These are phyloP conservation scores for Listronotus oregonensis DNA, from an alignment of 1,140 invertebrate genomes.

Conservation along the genomic window DNA sequence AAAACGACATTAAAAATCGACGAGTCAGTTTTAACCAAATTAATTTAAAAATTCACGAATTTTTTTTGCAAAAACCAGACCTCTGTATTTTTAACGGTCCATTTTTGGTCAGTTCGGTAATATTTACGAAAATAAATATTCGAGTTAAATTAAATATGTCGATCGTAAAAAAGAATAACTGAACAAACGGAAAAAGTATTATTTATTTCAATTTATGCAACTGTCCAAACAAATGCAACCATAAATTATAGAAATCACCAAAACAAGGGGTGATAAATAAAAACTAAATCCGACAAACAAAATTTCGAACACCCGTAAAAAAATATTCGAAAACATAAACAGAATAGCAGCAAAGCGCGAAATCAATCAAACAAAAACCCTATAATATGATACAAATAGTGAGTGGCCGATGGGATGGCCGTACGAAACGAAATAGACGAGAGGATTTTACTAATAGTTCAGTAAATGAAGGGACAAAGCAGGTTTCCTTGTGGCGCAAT, in stretches of 20 bases:
- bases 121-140: slow-evolving; percentile 29
- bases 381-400: slow-evolving; percentile 41
- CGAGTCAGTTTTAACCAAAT: no score
- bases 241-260: slow-evolving; percentile 46
- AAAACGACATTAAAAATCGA: no score
- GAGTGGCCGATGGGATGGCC: slow-evolving; percentile 2
- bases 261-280: slow-evolving; percentile 43
- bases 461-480: no score
- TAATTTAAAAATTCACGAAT: no score
- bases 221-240: slow-evolving; percentile 41
- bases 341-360: slow-evolving; percentile 15
- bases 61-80: slow-evolving; percentile 10
- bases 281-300: slow-evolving; percentile 44
- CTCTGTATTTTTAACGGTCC: slow-evolving; percentile 21
- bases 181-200: slow-evolving; percentile 27
- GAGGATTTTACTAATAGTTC: no score
- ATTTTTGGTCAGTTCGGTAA: slow-evolving; percentile 30
- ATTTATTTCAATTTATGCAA: slow-evolving; percentile 41
- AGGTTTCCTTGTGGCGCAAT: no score
- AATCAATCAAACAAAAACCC: slow-evolving; percentile 44
- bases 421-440: neutral
- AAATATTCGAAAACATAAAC: slow-evolving; percentile 39
- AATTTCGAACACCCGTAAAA: slow-evolving; percentile 31
- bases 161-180: slow-evolving; percentile 15
- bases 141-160: slow-evolving; percentile 35